Base-by-base conservation (phyloP, 1,140 invertebrate species). In the Megathymus violae region DNA sequence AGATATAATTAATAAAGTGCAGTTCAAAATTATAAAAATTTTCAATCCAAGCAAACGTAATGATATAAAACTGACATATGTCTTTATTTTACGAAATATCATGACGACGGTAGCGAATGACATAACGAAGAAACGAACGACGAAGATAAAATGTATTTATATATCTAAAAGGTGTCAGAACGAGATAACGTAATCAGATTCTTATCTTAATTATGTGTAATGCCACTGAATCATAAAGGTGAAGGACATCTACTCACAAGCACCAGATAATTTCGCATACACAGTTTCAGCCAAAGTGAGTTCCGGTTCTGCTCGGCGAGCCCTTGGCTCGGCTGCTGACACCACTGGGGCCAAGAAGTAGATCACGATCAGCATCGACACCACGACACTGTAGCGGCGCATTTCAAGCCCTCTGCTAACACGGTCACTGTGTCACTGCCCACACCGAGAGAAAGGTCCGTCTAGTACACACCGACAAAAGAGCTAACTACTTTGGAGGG, bases 351-450 rank as follows among this genome's bases (percentile, higher is more conserved):
- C 50, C 62, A 70, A 25, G 41, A 43, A n/a, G n/a, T n/a, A 68
- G 25, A 72, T 71, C 38, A 65, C 76, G 64, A 78, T 62, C 72
- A 79, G 48, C 46, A 81, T 51, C 34, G 68, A 64, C 66, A 78
- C 60, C 40, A 75, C 51, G 16, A 71, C 54, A 46, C 48, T 72
- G 62, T 74, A 62, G 64, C 76, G 75, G 81, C 74, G 77, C 86
- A 87, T 87, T 78, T 78, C 80, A 74, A 77, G 71, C 80, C 78
- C 76, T 80, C 77, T 71, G 64, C 76, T 76, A 80, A 82, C 78
- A 82, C 85, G 85, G 84, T 84, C 82, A 87, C 81, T 82, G 67
- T 88, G 80, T 79, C 86, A 88, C 86, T 89, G 86, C 66, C 81
- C 74, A 74, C 56, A 64, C 60, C 48, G 62, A 88, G 87, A 88